Percentiles rank a stretch among this genome's conserved stretches.
These are phyloP conservation scores for Metopolophium dirhodum DNA, from an alignment of 1,140 invertebrate species.

Conservation along the genomic window DNA sequence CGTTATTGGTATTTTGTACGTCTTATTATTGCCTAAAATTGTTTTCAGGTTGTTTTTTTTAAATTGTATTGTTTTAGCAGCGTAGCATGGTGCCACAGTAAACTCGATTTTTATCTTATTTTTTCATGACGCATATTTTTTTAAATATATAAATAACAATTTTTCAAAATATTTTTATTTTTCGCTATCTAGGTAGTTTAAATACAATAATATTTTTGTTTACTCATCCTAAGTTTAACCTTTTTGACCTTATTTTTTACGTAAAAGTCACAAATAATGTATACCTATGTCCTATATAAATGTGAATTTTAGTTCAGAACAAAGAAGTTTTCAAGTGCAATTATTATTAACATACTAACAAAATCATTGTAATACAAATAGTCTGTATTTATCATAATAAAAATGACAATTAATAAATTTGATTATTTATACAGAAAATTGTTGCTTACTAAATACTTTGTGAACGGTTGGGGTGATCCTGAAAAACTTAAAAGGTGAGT, in stretches of 20 bases:
- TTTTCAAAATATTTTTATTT: not conserved
- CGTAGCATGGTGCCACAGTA: not conserved
- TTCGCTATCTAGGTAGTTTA: too few species aligned
- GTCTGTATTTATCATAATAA: not conserved
- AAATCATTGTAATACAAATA: not conserved
- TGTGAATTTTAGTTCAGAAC: not conserved
- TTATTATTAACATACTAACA: not conserved
- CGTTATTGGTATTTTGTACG: not conserved
- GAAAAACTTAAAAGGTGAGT: constrained; percentile 85
- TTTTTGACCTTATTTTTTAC: constrained; percentile 45
- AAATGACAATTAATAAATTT: constrained; percentile 68
- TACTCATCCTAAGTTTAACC: not conserved
- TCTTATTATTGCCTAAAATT: not conserved
- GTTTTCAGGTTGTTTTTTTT: not conserved
- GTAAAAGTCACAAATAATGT: not conserved
- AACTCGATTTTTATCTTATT: not conserved
- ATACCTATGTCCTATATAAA: not conserved
- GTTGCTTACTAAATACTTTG: constrained; percentile 91
- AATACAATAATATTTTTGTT: constrained; percentile 26
- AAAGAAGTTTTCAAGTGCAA: not conserved
- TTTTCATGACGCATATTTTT: not conserved
- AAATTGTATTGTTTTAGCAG: not conserved
- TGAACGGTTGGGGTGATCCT: constrained; percentile 95
- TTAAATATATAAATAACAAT: not conserved
- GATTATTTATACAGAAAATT: constrained; percentile 90